Percentiles rank a stretch among this genome's conserved stretches.
phyloP scores from a whole-genome alignment of 1,140 invertebrate genomes.

The Zophobas atratus region DNA sequence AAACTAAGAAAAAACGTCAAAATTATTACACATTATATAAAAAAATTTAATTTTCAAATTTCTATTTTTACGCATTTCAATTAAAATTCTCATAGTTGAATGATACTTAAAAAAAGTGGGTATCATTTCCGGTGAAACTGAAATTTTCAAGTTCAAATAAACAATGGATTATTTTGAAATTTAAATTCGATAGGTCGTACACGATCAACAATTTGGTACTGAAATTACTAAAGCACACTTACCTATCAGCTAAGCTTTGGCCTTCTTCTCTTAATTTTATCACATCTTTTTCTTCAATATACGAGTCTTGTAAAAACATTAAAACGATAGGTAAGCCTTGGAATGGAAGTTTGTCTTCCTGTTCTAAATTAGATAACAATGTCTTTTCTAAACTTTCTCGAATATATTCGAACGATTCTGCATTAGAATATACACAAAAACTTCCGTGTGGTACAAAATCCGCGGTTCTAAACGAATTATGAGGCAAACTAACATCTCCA shows the following conservation, averaged over 20 bases:
- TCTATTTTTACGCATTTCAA: not conserved
- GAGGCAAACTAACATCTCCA: conserved; percentile 86
- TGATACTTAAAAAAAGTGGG: too few species aligned
- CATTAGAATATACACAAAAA: conserved; percentile 93
- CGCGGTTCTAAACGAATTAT: conserved; percentile 82
- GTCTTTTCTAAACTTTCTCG: conserved; percentile 93
- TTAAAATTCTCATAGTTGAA: too few species aligned
- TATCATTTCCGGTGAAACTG: too few species aligned
- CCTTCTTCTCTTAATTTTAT: conserved; percentile 90
- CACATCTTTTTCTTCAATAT: conserved; percentile 87
- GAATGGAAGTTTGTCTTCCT: conserved; percentile 89
- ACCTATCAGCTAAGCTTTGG: conserved; percentile 91
- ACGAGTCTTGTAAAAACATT: conserved; percentile 89
- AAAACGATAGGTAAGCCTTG: conserved; percentile 91
- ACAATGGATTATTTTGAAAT: too few species aligned
- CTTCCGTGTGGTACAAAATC: conserved; percentile 87
- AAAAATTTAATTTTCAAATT: not conserved
- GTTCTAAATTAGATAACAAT: conserved; percentile 90
- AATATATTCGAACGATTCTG: conserved; percentile 93
- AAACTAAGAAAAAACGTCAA: conserved; percentile 71
- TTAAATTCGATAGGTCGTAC: too few species aligned
- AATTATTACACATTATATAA: not conserved
- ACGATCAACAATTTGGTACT: too few species aligned
- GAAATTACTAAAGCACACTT: conserved; percentile 10
- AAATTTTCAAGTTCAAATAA: too few species aligned